Base-by-base conservation (phyloP, 2,113 vertebrate species). In the Bujurquina vittata region DNA sequence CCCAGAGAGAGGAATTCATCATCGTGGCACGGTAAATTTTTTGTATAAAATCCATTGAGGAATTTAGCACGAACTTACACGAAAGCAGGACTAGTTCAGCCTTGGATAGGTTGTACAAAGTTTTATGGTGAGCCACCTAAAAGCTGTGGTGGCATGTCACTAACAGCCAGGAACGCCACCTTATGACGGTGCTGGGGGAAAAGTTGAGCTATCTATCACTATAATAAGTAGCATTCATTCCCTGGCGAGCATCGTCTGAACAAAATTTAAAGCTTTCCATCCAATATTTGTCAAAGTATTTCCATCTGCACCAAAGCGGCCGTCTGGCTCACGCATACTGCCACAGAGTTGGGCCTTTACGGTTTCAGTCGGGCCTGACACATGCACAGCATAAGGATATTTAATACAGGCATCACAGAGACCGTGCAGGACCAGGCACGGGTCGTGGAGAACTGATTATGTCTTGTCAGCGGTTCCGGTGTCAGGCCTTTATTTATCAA, bases 401-500 rank as follows among this genome's bases (percentile, higher is more conserved):
- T 49, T 72, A 54, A 72, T 14, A 31, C 46, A 69, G 23, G 65
- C 43, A 10, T 20, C 17, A 31, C 43, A 54, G 17, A n/a, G 56
- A 76, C 35, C 23, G 1, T n/a, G 60, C 65, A 3, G 82, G 23
- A 62, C 74, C 56, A 2, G 60, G 61, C 37, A 77, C 79, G 43
- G 22, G 37, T 77, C 17, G 12, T n/a, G 33, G 22, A 69, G 81
- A 77, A 92, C 89, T 90, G 90, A 93, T 92, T 90, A 60, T 46
- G 80, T 80, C 78, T 75, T 57, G 90, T 92, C 91, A 91, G 89
- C 84, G 17, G 74, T 86, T 88, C 62, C 15, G 40, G 79, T 84
- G 84, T 69, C 85, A 79, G 79, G 74, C 58, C 79, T 91, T 89
- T 86, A 91, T 91, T 91, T 88, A 84, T 92, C 90, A 91, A 61